Evolutionary conservation across 1,140 invertebrate genomes (phyloP), one percentile per base, ranked within the genome.

Genomic region (Glossosoma conforme): DNA sequence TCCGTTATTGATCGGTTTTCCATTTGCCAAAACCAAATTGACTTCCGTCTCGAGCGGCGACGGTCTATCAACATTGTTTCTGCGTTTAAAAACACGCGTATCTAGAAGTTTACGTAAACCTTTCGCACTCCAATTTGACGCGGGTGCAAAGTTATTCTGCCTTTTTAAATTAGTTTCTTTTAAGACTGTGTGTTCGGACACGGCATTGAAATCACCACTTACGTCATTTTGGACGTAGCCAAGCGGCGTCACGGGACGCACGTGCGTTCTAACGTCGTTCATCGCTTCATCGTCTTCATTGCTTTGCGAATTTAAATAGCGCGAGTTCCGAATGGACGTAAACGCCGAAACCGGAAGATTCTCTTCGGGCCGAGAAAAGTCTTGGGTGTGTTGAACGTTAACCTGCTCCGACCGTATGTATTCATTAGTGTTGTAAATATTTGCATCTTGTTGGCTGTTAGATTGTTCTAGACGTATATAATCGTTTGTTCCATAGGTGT

Each of bases 211-310:
- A 13, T 44, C 42, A 17, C 33, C 24, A 46, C 76, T 81, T n/a
- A 87, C 85, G 13, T 83, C 83, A 62, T 89, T 89, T 60, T 85
- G 86, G 0, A 89, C 73, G 56, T 84, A 89, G 0, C 86, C 83
- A 58, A 88, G 81, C 0, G 85, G 85, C 13, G 77, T 76, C 18
- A 77, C 72, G 25, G 69, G 62, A 62, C 78, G 65, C 55, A 37
- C 44, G 2, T 66, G 55, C 32, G 64, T 64, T 33, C 60, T 62
- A 52, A 65, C 42, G 42, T 67, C 62, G 4, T 60, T 60, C 15
- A 61, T 24, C 49, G 60, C 44, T 33, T 65, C 64, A 24, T 56
- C 45, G 14, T 49, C 49, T 11, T 53, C 40, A 19, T 32, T 51
- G 8, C n/a, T n/a, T n/a, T n/a, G 11, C 40, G 6, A 24, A 15